phyloP scores from a whole-genome alignment of 2,888 invertebrate genomes.

The Ophioninae sp. region DNA sequence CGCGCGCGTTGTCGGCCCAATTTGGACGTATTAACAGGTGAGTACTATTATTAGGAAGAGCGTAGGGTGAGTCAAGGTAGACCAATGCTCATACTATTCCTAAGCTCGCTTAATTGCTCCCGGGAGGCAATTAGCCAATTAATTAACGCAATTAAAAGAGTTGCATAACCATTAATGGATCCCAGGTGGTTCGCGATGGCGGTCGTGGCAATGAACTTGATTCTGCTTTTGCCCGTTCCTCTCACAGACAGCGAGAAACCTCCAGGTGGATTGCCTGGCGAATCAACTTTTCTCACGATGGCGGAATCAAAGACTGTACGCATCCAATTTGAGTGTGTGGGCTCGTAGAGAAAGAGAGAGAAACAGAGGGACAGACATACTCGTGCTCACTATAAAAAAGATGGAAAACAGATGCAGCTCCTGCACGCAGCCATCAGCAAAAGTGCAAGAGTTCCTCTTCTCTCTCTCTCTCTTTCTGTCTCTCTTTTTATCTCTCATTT shows the following conservation, averaged over 20 bases:
- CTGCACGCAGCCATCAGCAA: constrained; percentile 35
- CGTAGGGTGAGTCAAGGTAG: constrained; percentile 39
- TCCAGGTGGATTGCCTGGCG: constrained; percentile 38
- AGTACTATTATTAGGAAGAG: constrained; percentile 18
- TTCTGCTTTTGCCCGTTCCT: constrained; percentile 35
- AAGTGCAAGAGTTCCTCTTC: constrained; percentile 3
- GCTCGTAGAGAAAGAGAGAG: constrained; percentile 23
- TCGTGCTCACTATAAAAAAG: constrained; percentile 44
- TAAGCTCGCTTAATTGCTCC: constrained; percentile 67
- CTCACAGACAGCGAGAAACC: constrained; percentile 26
- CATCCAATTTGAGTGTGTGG: constrained; percentile 6
- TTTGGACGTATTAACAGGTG: not conserved
- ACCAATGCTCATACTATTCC: constrained; percentile 36
- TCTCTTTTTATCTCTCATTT: not conserved
- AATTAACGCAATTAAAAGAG: constrained; percentile 70
- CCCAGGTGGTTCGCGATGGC: constrained; percentile 42
- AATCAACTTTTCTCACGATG: constrained; percentile 68
- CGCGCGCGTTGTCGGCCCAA: too few relatives aligned
- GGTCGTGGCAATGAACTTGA: constrained; percentile 71
- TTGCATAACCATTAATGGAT: constrained; percentile 64
- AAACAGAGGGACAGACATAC: constrained; percentile 24
- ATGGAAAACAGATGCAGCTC: constrained; percentile 53
- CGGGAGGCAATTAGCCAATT: constrained; percentile 70
- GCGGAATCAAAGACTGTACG: constrained; percentile 49
- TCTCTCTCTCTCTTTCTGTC: not conserved